Conservation (phyloP, 2,113 vertebrate species). For the Hypanus sabinus region DNA sequence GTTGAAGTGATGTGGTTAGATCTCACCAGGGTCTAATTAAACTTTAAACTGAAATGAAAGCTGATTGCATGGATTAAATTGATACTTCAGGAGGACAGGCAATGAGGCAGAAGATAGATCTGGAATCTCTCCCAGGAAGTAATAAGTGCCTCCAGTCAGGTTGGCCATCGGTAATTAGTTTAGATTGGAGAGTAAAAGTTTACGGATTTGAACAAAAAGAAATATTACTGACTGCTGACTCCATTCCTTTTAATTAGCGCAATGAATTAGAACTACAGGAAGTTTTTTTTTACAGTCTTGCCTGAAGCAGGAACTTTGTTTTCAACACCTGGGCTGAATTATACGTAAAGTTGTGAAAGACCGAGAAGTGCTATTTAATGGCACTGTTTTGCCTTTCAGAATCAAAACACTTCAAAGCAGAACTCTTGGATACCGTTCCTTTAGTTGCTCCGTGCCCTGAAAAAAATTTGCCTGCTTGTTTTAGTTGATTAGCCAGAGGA, state of each 20-base stretch:
- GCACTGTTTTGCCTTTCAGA: conserved; percentile 14
- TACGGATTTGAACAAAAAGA: neutral
- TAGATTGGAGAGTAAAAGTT: conserved; percentile 8
- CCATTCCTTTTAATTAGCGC: conserved; percentile 22
- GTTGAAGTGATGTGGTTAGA: conserved; percentile 15
- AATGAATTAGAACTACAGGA: conserved; percentile 20
- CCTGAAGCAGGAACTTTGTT: neutral
- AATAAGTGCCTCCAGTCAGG: neutral
- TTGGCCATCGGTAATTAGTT: conserved; percentile 28
- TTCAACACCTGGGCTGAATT: conserved; percentile 30
- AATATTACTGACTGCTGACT: conserved; percentile 20
- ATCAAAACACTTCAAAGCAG: conserved; percentile 24
- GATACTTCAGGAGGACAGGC: neutral
- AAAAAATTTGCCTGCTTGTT: conserved; percentile 2
- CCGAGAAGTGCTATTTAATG: neutral
- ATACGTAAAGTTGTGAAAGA: conserved; percentile 20
- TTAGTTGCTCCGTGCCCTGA: conserved; percentile 20
- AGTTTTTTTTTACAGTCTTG: neutral
- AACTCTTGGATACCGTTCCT: conserved; percentile 33
- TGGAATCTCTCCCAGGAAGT: conserved; percentile 11
- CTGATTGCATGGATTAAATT: conserved; percentile 18
- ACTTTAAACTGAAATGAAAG: conserved; percentile 26
- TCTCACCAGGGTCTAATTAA: conserved; percentile 3
- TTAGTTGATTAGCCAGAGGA: conserved; percentile 30
- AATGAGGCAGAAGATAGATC: conserved; percentile 8